A percentile compares a stretch with the other conserved stretches of the same genome.
Evolutionary conservation across 2,888 invertebrate species (phyloP).

Genomic region (Rhabditoides inermis): DNA sequence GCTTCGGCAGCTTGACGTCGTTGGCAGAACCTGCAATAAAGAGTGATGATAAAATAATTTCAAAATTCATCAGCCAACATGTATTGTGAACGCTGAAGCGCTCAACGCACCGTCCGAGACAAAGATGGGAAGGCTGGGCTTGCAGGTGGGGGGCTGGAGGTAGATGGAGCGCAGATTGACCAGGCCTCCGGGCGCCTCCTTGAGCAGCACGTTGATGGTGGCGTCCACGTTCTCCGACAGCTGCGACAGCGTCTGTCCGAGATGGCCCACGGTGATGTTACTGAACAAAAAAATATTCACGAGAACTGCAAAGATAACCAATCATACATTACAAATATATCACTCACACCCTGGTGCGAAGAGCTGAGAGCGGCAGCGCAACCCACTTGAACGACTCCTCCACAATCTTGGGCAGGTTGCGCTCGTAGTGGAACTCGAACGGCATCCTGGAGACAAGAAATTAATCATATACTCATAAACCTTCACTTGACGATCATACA

Average conservation of each 20-base stretch:
- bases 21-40: conserved; percentile 14
- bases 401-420: no score
- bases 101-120: conserved; percentile 25
- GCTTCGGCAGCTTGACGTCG: conserved; percentile 13
- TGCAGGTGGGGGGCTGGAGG: conserved; percentile 15
- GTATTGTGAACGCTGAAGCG: background rate
- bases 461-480: no score
- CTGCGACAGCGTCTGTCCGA: conserved; percentile 27
- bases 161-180: conserved; percentile 34
- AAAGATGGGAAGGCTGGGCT: conserved; percentile 34
- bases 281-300: no score
- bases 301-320: no score
- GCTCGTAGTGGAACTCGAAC: conserved; percentile 21
- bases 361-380: no score
- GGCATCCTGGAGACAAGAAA: conserved; percentile 23
- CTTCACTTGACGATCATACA: no score
- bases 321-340: no score
- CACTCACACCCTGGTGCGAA: no score
- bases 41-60: background rate
- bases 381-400: no score
- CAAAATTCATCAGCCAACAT: background rate
- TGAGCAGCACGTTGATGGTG: conserved; percentile 21
- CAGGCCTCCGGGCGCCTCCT: conserved; percentile 39
- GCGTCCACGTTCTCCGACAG: conserved; percentile 29
- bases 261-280: conserved; percentile 25